Evolutionary conservation across 2,797 vertebrate species (phyloP).

Genomic region (Myotis planiceps): DNA sequence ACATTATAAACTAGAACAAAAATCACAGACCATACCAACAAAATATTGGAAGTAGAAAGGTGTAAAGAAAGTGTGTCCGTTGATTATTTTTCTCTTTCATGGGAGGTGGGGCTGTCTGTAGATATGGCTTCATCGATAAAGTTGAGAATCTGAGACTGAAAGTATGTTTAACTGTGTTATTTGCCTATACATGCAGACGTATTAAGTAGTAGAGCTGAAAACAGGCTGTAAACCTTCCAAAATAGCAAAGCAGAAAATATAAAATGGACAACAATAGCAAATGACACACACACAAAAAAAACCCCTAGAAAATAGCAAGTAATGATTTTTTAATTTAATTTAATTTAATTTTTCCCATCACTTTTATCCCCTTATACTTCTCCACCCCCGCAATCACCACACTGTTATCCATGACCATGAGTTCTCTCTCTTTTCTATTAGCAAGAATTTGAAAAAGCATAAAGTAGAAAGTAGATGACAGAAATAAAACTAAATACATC

Average conservation of each 20-base stretch:
- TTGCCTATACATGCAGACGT: not conserved
- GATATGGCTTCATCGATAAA: not conserved
- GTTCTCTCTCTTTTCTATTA: too few species aligned
- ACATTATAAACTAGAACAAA: not conserved
- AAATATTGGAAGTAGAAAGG: not conserved
- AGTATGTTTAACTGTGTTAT: not conserved
- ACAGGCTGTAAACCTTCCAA: not conserved
- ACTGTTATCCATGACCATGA: too few species aligned
- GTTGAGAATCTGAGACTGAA: not conserved
- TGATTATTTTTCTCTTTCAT: not conserved
- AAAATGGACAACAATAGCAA: not conserved
- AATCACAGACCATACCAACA: not conserved
- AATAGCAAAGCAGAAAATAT: slow-evolving; percentile 1
- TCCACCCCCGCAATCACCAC: too few species aligned
- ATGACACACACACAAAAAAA: not conserved
- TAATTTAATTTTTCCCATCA: too few species aligned
- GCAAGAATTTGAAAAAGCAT: not conserved
- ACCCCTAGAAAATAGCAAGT: not conserved
- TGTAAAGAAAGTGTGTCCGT: not conserved
- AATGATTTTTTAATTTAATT: too few species aligned
- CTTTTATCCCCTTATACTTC: too few species aligned
- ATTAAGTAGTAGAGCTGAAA: not conserved
- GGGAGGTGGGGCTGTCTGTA: not conserved
- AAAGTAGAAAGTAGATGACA: slow-evolving; percentile 28
- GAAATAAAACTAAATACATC: not conserved